phyloP scores from a whole-genome alignment of 1,140 invertebrate species.

The Eufriesea mexicana region DNA sequence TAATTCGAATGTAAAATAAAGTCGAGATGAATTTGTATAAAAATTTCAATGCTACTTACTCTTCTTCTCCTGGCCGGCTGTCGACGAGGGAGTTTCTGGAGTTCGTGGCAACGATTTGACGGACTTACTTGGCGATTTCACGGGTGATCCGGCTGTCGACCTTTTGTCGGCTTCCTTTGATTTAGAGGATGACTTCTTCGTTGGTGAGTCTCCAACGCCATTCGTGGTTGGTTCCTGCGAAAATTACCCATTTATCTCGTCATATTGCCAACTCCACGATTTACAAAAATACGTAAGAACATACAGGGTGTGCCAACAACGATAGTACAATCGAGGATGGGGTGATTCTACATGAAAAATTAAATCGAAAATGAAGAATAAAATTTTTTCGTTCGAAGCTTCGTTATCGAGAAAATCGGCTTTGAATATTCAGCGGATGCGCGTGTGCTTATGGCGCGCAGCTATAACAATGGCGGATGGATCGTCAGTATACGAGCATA shows the following conservation, averaged over 20 bases:
- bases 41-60: constrained; percentile 82
- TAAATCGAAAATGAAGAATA: no score
- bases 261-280: background rate
- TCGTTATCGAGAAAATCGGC: no score
- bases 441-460: no score
- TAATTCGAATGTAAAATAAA: no score
- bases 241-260: background rate
- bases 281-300: background rate
- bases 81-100: constrained; percentile 84
- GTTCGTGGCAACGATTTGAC: constrained; percentile 85
- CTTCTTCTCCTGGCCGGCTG: constrained; percentile 87
- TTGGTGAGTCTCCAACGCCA: constrained; percentile 85
- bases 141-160: constrained; percentile 80
- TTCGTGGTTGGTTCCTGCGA: constrained; percentile 83
- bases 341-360: no score
- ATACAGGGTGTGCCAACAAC: no score
- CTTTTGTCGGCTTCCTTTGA: constrained; percentile 81
- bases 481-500: no score
- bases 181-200: constrained; percentile 84
- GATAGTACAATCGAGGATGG: no score
- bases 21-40: background rate
- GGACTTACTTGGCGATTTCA: constrained; percentile 85
- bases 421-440: no score
- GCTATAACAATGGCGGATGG: no score
- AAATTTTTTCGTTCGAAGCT: no score